Conservation (phyloP, 2,888 invertebrate species). For the Acanthosepion lycidas region DNA sequence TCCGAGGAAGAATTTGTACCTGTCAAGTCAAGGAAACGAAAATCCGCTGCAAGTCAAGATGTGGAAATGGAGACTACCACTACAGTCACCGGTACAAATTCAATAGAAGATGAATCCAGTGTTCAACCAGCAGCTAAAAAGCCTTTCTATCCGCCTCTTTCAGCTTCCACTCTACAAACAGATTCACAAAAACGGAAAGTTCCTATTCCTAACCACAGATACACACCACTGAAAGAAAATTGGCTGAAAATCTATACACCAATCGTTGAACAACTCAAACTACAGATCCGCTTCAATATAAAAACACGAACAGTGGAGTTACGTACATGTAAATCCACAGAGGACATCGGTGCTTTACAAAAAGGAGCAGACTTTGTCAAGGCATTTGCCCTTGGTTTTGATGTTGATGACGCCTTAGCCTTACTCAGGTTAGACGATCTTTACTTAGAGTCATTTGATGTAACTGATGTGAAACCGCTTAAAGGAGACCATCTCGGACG, state of each 20-base stretch:
- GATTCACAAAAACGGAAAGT: slow-evolving; percentile 76
- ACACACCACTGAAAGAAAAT: slow-evolving; percentile 93
- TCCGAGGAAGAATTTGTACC: slow-evolving; percentile 18
- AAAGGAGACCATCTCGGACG: slow-evolving; percentile 96
- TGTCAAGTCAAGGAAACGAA: slow-evolving; percentile 45
- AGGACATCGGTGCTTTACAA: slow-evolving; percentile 91
- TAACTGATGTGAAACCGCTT: slow-evolving; percentile 93
- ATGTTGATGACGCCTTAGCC: slow-evolving; percentile 96
- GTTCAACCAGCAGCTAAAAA: neutral
- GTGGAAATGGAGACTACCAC: slow-evolving; percentile 22
- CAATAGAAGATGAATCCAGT: neutral
- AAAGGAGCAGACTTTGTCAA: slow-evolving; percentile 98
- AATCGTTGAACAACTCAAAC: slow-evolving; percentile 92
- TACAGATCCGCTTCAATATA: slow-evolving; percentile 95
- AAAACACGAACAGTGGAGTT: slow-evolving; percentile 93
- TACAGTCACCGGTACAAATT: neutral
- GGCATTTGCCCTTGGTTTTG: slow-evolving; percentile 96
- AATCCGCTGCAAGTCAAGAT: neutral
- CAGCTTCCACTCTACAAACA: neutral
- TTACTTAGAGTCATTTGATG: slow-evolving; percentile 96
- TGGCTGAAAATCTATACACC: slow-evolving; percentile 98
- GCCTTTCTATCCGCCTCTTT: slow-evolving; percentile 36
- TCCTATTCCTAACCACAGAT: slow-evolving; percentile 93
- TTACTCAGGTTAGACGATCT: slow-evolving; percentile 94
- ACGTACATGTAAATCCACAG: slow-evolving; percentile 80